Percentiles rank a stretch among this genome's conserved stretches.
These are phyloP conservation scores for Sebastes minor DNA, from an alignment of 2,797 vertebrate species.

Conservation along the genomic window DNA sequence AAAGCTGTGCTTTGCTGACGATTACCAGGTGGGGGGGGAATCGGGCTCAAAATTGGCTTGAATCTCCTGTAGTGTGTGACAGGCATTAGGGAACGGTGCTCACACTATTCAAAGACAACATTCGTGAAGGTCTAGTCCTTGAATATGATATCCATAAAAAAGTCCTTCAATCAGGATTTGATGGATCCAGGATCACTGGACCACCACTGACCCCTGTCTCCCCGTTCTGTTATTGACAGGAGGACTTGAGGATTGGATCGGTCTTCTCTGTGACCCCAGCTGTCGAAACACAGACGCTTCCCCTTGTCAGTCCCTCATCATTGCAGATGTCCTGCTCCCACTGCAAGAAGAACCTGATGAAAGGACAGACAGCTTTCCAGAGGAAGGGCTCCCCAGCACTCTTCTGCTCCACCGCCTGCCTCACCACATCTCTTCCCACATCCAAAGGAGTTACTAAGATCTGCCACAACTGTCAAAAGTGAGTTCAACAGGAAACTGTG, in stretches of 20 bases:
- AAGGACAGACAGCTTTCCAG: conserved; percentile 98
- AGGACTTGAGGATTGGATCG: conserved; percentile 95
- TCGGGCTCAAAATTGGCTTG: too few relatives aligned
- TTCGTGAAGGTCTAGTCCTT: not conserved
- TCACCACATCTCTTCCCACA: conserved; percentile 69
- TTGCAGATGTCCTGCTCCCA: conserved; percentile 84
- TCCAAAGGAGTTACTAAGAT: conserved; percentile 77
- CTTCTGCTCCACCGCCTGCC: conserved; percentile 96
- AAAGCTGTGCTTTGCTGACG: too few relatives aligned
- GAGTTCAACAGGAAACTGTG: conserved; percentile 21
- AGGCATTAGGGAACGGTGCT: not conserved
- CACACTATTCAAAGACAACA: not conserved
- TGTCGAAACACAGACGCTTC: conserved; percentile 20
- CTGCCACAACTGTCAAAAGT: conserved; percentile 94
- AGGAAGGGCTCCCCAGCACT: conserved; percentile 94
- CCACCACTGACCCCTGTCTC: not conserved
- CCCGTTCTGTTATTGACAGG: conserved; percentile 69
- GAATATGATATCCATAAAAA: not conserved
- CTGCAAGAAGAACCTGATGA: conserved; percentile 93
- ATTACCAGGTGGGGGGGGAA: too few relatives aligned
- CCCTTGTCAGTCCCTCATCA: conserved; percentile 71
- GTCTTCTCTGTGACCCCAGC: conserved; percentile 90
- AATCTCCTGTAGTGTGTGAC: not conserved
- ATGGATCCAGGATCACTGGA: not conserved
- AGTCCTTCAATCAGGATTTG: not conserved